A percentile compares a stretch with the other conserved stretches of the same genome.
Conservation (phyloP, 1,140 invertebrate genomes). For the Drosophila trapezifrons region DNA sequence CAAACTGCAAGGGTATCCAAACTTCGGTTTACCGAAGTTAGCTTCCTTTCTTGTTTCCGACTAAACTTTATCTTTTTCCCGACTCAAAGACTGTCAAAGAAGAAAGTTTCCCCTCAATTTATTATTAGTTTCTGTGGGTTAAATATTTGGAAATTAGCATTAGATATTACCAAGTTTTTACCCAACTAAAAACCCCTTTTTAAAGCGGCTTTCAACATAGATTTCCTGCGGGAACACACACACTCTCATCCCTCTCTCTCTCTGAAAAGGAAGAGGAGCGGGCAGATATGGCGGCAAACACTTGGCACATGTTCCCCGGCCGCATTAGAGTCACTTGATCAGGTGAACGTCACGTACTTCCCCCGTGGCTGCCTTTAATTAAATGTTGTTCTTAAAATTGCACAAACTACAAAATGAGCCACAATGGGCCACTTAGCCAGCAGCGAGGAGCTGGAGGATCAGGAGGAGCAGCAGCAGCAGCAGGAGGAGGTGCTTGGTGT, state of each 20-base stretch:
- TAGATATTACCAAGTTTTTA: too few relatives aligned
- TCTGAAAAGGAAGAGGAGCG: conserved; percentile 2
- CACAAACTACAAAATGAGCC: conserved; percentile 75
- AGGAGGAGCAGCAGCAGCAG: not conserved
- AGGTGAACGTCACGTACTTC: conserved; percentile 64
- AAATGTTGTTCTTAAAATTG: conserved; percentile 79
- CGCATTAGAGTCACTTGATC: conserved; percentile 48
- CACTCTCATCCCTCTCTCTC: not conserved
- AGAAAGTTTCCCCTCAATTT: not conserved
- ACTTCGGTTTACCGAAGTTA: too few relatives aligned
- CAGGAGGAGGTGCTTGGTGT: not conserved
- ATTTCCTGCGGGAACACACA: not conserved
- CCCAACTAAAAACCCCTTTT: not conserved
- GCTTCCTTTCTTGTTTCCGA: too few relatives aligned
- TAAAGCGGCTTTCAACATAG: not conserved
- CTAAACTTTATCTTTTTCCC: too few relatives aligned
- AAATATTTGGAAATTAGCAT: too few relatives aligned
- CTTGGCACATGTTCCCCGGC: conserved; percentile 16
- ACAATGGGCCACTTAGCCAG: conserved; percentile 74
- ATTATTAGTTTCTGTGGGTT: too few relatives aligned
- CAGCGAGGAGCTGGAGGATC: not conserved
- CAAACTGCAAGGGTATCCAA: too few relatives aligned
- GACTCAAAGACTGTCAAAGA: not conserved
- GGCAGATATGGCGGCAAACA: conserved; percentile 30
- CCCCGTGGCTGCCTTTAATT: conserved; percentile 60